A percentile compares a stretch with the other conserved stretches of the same genome.
Evolutionary conservation across 1,140 invertebrate species (phyloP).

Genomic region (Eumeta japonica): DNA sequence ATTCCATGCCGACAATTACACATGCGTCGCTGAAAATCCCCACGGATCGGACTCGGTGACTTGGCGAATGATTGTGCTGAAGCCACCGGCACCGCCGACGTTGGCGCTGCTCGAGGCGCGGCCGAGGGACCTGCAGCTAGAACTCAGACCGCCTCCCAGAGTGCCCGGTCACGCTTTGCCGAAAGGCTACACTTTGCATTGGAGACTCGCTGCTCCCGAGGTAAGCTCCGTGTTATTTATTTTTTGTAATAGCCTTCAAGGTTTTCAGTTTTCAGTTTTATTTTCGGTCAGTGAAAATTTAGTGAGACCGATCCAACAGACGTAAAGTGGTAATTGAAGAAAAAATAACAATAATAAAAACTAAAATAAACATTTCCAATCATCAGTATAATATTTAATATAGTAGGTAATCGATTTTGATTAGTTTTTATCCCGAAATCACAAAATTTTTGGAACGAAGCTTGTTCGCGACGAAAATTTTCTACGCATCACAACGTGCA

Average conservation of each 20-base stretch:
- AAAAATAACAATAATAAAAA: too few relatives aligned
- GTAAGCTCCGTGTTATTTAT: conserved; percentile 14
- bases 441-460: too few relatives aligned
- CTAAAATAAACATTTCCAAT: too few relatives aligned
- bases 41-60: conserved; percentile 80
- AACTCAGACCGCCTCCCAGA: conserved; percentile 60
- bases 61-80: conserved; percentile 75
- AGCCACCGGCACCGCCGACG: conserved; percentile 67
- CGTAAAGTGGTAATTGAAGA: too few relatives aligned
- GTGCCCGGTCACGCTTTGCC: conserved; percentile 40
- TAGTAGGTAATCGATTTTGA: too few relatives aligned
- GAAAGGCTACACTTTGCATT: conserved; percentile 40
- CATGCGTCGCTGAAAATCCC: conserved; percentile 81
- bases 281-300: too few relatives aligned
- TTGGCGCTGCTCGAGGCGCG: conserved; percentile 62
- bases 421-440: too few relatives aligned
- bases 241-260: neutral
- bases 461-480: too few relatives aligned
- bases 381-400: too few relatives aligned
- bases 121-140: conserved; percentile 63
- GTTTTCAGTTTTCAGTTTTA: too few relatives aligned
- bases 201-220: conserved; percentile 43
- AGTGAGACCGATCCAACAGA: too few relatives aligned
- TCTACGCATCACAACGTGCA: too few relatives aligned
- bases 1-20: conserved; percentile 78